Base-by-base conservation (phyloP, 2,888 invertebrate species). In the Sicus ferrugineus region DNA sequence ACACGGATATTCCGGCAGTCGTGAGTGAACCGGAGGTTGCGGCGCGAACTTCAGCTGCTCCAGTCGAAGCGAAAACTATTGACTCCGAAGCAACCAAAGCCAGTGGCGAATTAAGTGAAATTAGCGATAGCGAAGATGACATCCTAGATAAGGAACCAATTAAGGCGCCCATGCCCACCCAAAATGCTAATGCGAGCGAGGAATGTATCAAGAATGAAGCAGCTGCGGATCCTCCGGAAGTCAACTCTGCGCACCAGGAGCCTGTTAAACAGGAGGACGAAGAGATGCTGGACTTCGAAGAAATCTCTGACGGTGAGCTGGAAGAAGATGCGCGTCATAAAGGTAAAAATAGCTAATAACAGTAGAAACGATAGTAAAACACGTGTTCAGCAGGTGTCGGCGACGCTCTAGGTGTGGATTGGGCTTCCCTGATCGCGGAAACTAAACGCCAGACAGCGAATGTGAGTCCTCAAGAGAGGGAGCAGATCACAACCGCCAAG, bases 361-460 rank as follows among this genome's bases (percentile, higher is more conserved):
- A 54, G 28, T 48, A 5, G 2, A 19, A 19, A 0, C 9, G 19
- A 34, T 66, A 56, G 34, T 56, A 14, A 63, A n/a, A n/a, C n/a
- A n/a, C n/a, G n/a, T n/a, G n/a, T 64, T 74, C 64, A 48, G 1
- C 70, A 83, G 83, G 83, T 70, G 89, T 96, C 72, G 95, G 95
- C 5, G 96, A 96, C 85, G 95, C 95, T n/a, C 86, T 97, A 31
- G 96, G 96, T n/a, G 96, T 97, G 1, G 96, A 97, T 85, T 96
- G 96, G 96, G 93, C 94, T 14, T 94, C 94, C 81, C 87, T 97
- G 58, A 92, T 94, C 0, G 92, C 92, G 2, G 94, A 94, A 84
- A 92, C 93, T 5, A 87, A 88, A 52, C 77, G 77, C 42, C 75
- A 81, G 69, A 75, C 76, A 6, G 78, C 79, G 28, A 76, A 74